phyloP scores from a whole-genome alignment of 2,797 vertebrate species.

The Coregonus ussuriensis region DNA sequence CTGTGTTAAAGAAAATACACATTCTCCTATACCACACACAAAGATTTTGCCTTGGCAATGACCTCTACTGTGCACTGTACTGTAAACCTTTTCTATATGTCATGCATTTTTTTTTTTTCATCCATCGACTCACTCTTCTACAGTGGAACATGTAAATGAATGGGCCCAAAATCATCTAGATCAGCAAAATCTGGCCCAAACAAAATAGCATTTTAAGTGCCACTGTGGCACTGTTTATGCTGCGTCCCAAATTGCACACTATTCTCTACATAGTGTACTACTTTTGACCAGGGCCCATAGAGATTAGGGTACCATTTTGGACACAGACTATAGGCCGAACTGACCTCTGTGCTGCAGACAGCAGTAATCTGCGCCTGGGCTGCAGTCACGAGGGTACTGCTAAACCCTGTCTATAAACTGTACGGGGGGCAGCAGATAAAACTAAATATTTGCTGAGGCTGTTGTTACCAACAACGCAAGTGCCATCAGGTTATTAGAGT shows the following conservation, averaged over 20 bases:
- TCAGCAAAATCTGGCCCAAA: conserved; percentile 16
- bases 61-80: not conserved
- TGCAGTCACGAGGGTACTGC: not conserved
- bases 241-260: not conserved
- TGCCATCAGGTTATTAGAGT: conserved; percentile 6
- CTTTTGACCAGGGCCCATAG: too few relatives aligned
- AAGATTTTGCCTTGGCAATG: not conserved
- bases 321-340: not conserved
- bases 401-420: conserved; percentile 20
- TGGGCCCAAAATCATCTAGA: conserved; percentile 9
- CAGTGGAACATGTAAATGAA: conserved; percentile 5
- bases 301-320: too few relatives aligned
- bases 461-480: conserved; percentile 10
- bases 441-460: conserved; percentile 11
- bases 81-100: not conserved
- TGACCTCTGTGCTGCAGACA: not conserved
- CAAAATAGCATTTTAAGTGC: conserved; percentile 7
- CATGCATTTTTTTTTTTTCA: not conserved
- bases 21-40: too few relatives aligned
- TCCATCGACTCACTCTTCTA: not conserved
- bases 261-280: too few relatives aligned
- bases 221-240: not conserved
- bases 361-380: conserved; percentile 4
- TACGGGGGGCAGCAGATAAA: conserved; percentile 17
- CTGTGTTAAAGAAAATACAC: not conserved